Base-by-base conservation (phyloP, 2,797 vertebrate species). In the Poecile montanus region DNA sequence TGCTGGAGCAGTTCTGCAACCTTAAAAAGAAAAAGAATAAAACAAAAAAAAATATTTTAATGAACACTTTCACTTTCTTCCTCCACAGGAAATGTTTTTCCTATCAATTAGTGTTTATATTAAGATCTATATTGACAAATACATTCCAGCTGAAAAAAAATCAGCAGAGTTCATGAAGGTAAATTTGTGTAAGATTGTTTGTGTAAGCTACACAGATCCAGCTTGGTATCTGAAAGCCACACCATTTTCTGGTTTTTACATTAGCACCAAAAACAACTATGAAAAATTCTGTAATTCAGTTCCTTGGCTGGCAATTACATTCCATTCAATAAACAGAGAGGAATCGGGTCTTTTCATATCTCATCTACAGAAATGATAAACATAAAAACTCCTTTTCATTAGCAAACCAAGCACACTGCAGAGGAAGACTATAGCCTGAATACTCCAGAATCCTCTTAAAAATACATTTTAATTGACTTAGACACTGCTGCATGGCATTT, bases 1-100 rank as follows among this genome's bases (percentile, higher is more conserved):
- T 29, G 98, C 98, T 0, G 98, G 98, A 68, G 99, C 99, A 18
- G 99, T 99, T 97, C 99, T 98, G 95, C 99, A 99, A 98, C 99
- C 99, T 99, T 83, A 63, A 94, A 93, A 57, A 71, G 50, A 95
- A 62, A 22, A 81, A 80, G 84, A 75, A 25, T 42, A 47, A 47
- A 47, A 63, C 38, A 27, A 94, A 82, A n/a, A n/a, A 20, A 53
- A 86, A 36, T 29, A 70, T 53, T 92, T 91, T 67, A 72, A 68
- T 34, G 27, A 89, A 54, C 7, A 13, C 19, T 73, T 91, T 34
- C 11, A 65, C 6, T 36, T 76, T 56, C 40, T 76, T 60, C 72
- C 58, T 88, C n/a, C 26, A 70, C 6, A 51, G 8, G n/a, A 65
- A 91, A 58, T 36, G 23, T 7, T 75, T 89, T 72, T 51, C 21